A percentile compares a stretch with the other conserved stretches of the same genome.
Evolutionary conservation across 2,888 invertebrate genomes (phyloP).

Genomic region (Archips crataeganus): DNA sequence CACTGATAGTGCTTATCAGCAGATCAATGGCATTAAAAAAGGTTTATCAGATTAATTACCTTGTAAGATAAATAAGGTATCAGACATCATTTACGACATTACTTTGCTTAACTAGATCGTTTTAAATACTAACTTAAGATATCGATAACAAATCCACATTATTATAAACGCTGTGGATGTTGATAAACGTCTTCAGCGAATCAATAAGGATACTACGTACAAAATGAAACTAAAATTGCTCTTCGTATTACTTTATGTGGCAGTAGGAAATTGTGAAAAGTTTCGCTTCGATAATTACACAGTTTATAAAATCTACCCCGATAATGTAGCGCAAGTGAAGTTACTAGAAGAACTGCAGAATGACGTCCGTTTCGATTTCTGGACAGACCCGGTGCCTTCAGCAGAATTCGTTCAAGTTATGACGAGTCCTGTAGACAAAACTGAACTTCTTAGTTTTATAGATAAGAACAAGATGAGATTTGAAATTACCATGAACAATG

Average conservation of each 20-base stretch:
- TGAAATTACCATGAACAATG: slow-evolving; percentile 74
- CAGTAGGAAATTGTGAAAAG: slow-evolving; percentile 52
- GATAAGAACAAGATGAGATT: slow-evolving; percentile 66
- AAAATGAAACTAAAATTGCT: slow-evolving; percentile 14
- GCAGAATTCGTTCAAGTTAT: slow-evolving; percentile 72
- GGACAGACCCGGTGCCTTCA: slow-evolving; percentile 66
- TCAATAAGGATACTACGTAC: not conserved
- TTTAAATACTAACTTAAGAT: not conserved
- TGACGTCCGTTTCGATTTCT: slow-evolving; percentile 76
- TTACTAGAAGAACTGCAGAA: slow-evolving; percentile 78
- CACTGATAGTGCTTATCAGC: not conserved
- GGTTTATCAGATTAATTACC: slow-evolving; percentile 3
- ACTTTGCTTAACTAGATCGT: not conserved
- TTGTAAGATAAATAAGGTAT: not conserved
- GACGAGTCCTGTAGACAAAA: slow-evolving; percentile 70
- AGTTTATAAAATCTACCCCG: slow-evolving; percentile 85
- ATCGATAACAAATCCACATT: slow-evolving; percentile 12
- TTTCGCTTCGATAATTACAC: slow-evolving; percentile 72
- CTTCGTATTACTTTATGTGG: not conserved
- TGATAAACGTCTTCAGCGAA: slow-evolving; percentile 7
- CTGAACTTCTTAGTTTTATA: slow-evolving; percentile 66
- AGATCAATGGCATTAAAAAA: not conserved
- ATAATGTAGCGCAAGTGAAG: slow-evolving; percentile 75
- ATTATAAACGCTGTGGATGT: not conserved
- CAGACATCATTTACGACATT: not conserved